Evolutionary conservation across 2,797 vertebrate genomes (phyloP).

Genomic region (Eospalax fontanierii): DNA sequence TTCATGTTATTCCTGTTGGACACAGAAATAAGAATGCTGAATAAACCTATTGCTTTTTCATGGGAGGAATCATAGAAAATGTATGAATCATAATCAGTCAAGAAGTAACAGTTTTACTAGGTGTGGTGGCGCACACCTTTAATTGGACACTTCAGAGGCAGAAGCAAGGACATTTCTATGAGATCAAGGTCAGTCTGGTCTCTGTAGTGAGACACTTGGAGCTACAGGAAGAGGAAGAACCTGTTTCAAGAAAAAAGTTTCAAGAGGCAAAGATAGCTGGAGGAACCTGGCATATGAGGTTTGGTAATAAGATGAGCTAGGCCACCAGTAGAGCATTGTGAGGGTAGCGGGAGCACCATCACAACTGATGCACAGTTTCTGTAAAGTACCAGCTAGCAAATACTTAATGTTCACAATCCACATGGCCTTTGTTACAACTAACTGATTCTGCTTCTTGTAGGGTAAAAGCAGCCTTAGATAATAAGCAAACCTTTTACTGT

Average conservation of each 20-base stretch:
- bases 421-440: neutral
- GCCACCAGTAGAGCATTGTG: too few species aligned
- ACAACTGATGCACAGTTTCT: neutral
- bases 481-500: neutral
- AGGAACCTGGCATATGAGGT: too few species aligned
- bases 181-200: too few species aligned
- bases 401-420: neutral
- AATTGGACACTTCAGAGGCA: too few species aligned
- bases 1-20: neutral
- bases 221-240: too few species aligned
- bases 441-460: neutral
- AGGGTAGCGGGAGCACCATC: too few species aligned
- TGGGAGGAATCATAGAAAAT: neutral
- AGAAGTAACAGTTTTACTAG: neutral
- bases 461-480: neutral
- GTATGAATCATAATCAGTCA: neutral
- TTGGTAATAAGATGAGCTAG: too few species aligned
- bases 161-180: too few species aligned
- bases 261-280: too few species aligned
- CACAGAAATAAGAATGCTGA: neutral
- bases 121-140: too few species aligned
- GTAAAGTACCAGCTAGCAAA: neutral
- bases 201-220: too few species aligned
- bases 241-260: too few species aligned
- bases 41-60: neutral